These are phyloP conservation scores for Campoplex capitator DNA, from an alignment of 2,888 invertebrate genomes.

Conservation along the genomic window DNA sequence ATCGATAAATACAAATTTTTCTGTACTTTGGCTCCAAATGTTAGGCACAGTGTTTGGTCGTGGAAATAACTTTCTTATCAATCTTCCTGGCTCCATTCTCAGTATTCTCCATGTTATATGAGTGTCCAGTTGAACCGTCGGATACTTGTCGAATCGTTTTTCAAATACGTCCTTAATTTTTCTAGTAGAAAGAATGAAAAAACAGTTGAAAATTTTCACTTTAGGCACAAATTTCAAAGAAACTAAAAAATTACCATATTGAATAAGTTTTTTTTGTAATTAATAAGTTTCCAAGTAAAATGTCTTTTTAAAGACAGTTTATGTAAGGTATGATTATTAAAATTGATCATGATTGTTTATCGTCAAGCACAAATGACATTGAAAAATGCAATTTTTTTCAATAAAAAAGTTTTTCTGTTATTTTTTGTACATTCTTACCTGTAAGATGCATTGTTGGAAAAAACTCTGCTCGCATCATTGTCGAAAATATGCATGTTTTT, in stretches of 20 bases:
- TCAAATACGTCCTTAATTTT: conserved; percentile 76
- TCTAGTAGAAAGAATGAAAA: conserved; percentile 68
- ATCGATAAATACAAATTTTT: conserved; percentile 91
- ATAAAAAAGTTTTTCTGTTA: background rate
- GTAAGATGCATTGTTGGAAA: conserved; percentile 79
- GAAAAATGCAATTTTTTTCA: background rate
- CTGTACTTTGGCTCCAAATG: conserved; percentile 91
- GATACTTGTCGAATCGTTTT: conserved; percentile 74
- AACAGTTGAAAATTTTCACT: background rate
- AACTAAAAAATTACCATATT: background rate
- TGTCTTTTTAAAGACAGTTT: no score
- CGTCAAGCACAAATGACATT: no score
- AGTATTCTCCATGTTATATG: conserved; percentile 90
- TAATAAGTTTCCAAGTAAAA: no score
- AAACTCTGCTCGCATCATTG: conserved; percentile 88
- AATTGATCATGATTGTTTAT: no score
- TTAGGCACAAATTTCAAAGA: background rate
- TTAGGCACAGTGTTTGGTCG: conserved; percentile 89
- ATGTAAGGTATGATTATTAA: no score
- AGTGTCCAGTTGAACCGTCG: conserved; percentile 74
- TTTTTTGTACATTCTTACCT: conserved; percentile 69
- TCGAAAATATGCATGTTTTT: conserved; percentile 87
- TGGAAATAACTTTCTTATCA: conserved; percentile 90
- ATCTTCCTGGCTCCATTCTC: conserved; percentile 90
- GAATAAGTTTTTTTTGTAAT: no score